Evolutionary conservation across 2,888 invertebrate species (phyloP), one percentile per base, ranked within the genome.

Genomic region (Dexiosoma caninum): DNA sequence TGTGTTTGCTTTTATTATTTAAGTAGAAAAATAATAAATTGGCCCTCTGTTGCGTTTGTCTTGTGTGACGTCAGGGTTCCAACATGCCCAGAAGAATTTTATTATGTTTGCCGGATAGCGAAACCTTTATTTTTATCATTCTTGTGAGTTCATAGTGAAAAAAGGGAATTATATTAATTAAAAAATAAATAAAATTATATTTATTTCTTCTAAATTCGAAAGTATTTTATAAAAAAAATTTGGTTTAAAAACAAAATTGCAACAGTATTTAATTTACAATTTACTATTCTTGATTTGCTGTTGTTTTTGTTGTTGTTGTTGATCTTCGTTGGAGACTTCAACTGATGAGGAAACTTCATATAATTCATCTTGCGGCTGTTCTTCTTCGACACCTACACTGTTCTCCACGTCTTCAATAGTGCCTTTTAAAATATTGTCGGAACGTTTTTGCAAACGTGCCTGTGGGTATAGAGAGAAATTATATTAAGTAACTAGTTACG

Each of bases 321-420:
- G 83, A 60, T 86, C 81, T 64, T 86, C 86, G 60, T 84, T 86
- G 19, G 87, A 85, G 32, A 88, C 87, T 83, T 89, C 89, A 10
- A 88, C 88, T 9, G 89, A 88, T 21, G 88, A 85, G 9, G 87
- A 86, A 21, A 88, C 86, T 77, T 87, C 85, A 77, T 87, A 86
- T 19, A 85, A 74, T 78, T 87, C 86, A 69, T 86, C 85, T 67
- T 84, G 72, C 35, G 75, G 74, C 30, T 81, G 81, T 35, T 62
- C 51, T 2, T 64, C 77, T 49, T 77, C 69, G 16, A 72, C 77
- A 23, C 72, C 81, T 23, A 32, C 51, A 21, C 40, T 75, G 66
- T 83, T 83, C 57, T 55, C 76, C 6, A 82, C 83, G 62, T 86
- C 84, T 53, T 86, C 84, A 4, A 84, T 81, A 1, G 85, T 85